These are phyloP conservation scores for Procapra przewalskii DNA, from an alignment of 2,113 vertebrate species.

Conservation along the genomic window DNA sequence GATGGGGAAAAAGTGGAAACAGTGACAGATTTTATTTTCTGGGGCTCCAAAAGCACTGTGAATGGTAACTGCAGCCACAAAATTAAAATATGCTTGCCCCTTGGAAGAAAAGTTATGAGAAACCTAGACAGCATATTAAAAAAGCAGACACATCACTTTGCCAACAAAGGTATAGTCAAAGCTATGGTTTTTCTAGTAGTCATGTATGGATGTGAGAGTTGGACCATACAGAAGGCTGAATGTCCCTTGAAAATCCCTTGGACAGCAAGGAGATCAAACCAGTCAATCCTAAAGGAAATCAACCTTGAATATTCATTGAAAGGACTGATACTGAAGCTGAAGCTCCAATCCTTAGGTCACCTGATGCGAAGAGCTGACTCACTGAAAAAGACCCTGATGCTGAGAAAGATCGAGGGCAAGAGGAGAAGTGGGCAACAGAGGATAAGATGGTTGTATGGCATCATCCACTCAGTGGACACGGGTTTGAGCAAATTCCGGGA, in stretches of 20 bases:
- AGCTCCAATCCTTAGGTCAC: background rate
- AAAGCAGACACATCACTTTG: background rate
- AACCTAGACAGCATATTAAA: background rate
- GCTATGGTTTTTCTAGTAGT: background rate
- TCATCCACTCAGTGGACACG: background rate
- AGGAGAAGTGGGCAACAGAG: background rate
- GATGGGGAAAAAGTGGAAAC: background rate
- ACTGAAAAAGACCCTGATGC: background rate
- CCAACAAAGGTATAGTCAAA: background rate
- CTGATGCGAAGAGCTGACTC: background rate
- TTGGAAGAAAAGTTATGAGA: background rate
- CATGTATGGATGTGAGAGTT: background rate
- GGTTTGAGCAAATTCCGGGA: background rate
- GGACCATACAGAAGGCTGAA: background rate
- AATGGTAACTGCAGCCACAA: background rate
- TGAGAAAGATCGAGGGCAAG: background rate
- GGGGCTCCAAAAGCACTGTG: background rate
- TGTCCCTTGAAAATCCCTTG: background rate
- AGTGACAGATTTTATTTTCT: background rate
- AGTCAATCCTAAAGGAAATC: background rate
- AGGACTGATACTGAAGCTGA: background rate
- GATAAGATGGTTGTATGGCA: background rate
- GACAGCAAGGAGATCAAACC: background rate
- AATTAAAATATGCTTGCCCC: background rate
- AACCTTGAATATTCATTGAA: background rate